Base-by-base conservation (phyloP, 2,113 vertebrate genomes). In the Zosterops hypoxanthus region DNA sequence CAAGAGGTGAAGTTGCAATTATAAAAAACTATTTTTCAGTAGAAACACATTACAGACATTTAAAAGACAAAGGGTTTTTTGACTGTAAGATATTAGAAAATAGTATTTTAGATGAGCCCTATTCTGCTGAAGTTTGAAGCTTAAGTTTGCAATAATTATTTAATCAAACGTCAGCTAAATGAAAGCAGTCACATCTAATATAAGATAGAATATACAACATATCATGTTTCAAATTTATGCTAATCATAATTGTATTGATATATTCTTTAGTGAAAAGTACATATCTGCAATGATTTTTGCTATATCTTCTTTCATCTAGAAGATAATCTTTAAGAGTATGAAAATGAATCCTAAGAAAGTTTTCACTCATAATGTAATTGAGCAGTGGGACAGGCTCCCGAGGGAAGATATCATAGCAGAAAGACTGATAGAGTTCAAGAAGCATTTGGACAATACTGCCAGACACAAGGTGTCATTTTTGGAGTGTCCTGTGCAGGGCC, bases 71-170 rank as follows among this genome's bases (percentile, higher is more conserved):
- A 39, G 19, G 0, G 0, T 17, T 64, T 73, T 78, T 44, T 70
- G 7, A 42, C 10, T 59, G 2, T 17, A 42, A 28, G 4, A 8
- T 46, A 66, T 34, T 46, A 81, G 21, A 69, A 82, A 65, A 71
- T 0, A 29, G 0, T 11, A 36, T 42, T 78, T 90, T 36, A 47
- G 4, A 34, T n/a, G 34, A 79, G 4, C 2, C 44, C 0, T 18
- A 34, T 66, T 60, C 83, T 33, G 15, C 4, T 73, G 29, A 56
- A 60, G n/a, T 60, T 55, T 73, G 22, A 94, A 25, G 7, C 6
- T 33, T 36, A 46, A 84, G 33, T 82, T 66, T 93, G 5, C 52
- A 57, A 49, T 72, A n/a, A 61, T 42, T 46, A 44, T 60, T 85
- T 89, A 60, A 46, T 65, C 12, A 26, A 39, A 79, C 65, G 12